Conservation (phyloP, 2,888 invertebrate genomes). For the Zhuqinia jingwanae region DNA sequence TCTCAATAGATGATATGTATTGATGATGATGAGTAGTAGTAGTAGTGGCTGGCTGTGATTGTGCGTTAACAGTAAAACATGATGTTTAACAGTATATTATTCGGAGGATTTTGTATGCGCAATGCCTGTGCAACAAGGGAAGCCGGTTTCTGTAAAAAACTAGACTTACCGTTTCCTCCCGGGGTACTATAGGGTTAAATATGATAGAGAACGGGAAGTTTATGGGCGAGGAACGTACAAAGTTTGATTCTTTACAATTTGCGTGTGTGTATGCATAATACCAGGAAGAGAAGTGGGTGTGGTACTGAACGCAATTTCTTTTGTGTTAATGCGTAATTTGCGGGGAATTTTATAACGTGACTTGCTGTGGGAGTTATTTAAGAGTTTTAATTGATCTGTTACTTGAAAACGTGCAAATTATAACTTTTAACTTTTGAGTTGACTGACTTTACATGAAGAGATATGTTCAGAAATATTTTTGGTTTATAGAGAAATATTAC, state of each 20-base stretch:
- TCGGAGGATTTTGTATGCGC: neutral
- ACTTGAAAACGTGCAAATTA: no score
- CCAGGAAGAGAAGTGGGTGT: neutral
- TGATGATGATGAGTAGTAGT: no score
- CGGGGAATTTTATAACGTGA: neutral
- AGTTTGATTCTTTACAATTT: neutral
- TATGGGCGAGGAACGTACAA: neutral
- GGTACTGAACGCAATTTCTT: neutral
- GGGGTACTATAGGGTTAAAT: slow-evolving; percentile 30
- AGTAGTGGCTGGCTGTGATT: no score
- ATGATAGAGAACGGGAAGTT: neutral
- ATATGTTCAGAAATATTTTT: no score
- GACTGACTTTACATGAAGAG: no score
- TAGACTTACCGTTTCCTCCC: slow-evolving; percentile 52
- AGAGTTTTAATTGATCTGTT: no score
- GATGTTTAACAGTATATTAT: slow-evolving; percentile 21
- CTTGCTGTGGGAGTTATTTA: no score
- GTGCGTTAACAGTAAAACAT: neutral
- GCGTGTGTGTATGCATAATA: neutral
- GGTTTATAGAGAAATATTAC: no score
- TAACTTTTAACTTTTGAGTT: no score
- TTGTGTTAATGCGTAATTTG: neutral
- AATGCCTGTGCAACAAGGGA: neutral
- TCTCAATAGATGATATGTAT: no score
- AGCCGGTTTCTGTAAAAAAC: slow-evolving; percentile 46